Conservation (phyloP, 1,140 invertebrate genomes). For the Megathymus violae region DNA sequence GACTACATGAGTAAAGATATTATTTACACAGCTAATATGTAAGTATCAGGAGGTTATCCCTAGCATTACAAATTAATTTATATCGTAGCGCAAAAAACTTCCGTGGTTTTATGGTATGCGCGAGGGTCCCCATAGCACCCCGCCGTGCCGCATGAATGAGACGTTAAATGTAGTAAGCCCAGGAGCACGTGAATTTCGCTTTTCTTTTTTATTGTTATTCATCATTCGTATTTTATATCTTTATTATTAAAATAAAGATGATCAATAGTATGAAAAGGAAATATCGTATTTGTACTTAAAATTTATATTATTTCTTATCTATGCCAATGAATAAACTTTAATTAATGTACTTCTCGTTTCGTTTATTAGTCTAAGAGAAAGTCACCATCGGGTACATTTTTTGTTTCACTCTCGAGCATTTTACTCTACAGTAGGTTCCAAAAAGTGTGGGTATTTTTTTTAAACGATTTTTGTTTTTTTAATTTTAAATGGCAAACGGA, state of each 20-base stretch:
- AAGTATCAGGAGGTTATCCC: too few species aligned
- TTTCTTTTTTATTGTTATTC: constrained; percentile 33
- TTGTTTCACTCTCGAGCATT: too few species aligned
- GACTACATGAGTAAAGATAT: too few species aligned
- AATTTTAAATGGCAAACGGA: too few species aligned
- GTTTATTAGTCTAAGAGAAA: too few species aligned
- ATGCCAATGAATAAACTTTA: neutral
- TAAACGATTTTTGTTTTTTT: too few species aligned
- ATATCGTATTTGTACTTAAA: neutral
- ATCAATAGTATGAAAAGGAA: neutral
- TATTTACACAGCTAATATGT: too few species aligned
- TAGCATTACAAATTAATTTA: constrained; percentile 20
- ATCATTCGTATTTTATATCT: constrained; percentile 27
- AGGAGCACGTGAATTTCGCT: constrained; percentile 24
- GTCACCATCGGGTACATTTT: too few species aligned
- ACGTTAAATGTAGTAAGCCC: constrained; percentile 32
- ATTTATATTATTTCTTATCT: too few species aligned
- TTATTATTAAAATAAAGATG: constrained; percentile 32
- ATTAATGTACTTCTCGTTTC: too few species aligned
- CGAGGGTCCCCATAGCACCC: constrained; percentile 29
- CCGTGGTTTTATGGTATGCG: constrained; percentile 26
- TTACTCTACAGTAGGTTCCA: too few species aligned
- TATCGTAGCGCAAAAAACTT: constrained; percentile 19
- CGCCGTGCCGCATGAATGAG: constrained; percentile 28
- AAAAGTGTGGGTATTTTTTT: too few species aligned